Percentiles rank a stretch among this genome's conserved stretches.
Evolutionary conservation across 2,888 invertebrate genomes (phyloP).

Genomic region (Lasioglossum vierecki): DNA sequence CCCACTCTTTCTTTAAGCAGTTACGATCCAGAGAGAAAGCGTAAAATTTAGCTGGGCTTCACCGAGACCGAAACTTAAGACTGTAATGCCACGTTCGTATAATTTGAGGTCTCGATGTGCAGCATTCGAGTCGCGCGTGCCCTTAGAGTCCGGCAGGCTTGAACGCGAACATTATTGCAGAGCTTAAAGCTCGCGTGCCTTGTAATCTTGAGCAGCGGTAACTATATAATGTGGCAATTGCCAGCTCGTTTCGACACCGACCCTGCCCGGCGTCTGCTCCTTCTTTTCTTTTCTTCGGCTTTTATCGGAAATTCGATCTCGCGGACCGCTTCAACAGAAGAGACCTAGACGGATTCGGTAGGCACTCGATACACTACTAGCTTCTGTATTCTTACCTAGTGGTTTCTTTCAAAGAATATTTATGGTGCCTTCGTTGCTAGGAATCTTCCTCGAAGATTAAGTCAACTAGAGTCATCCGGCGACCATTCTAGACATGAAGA

Average conservation of each 20-base stretch:
- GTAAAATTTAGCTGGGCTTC: constrained; percentile 55
- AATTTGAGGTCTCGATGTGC: constrained; percentile 65
- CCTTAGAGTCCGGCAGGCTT: constrained; percentile 43
- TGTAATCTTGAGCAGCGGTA: constrained; percentile 68
- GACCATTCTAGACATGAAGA: no score
- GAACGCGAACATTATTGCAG: constrained; percentile 65
- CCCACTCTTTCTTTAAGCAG: not conserved
- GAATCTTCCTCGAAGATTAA: no score
- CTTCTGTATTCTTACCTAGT: no score
- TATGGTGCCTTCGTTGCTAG: no score
- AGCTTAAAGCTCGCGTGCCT: constrained; percentile 71
- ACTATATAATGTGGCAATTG: constrained; percentile 69
- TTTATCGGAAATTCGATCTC: constrained; percentile 57
- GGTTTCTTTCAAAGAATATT: no score
- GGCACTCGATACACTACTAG: no score
- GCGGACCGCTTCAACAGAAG: not conserved
- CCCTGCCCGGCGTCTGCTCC: constrained; percentile 10
- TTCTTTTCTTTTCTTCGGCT: not conserved
- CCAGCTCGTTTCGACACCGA: constrained; percentile 64
- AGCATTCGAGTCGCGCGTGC: constrained; percentile 62
- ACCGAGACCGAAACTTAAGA: constrained; percentile 54
- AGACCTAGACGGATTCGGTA: not conserved
- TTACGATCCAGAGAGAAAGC: constrained; percentile 26
- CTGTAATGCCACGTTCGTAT: constrained; percentile 49
- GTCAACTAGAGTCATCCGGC: no score